Evolutionary conservation across 1,140 invertebrate species (phyloP), one percentile per base, ranked within the genome.

Genomic region (Matsumurasca onukii): DNA sequence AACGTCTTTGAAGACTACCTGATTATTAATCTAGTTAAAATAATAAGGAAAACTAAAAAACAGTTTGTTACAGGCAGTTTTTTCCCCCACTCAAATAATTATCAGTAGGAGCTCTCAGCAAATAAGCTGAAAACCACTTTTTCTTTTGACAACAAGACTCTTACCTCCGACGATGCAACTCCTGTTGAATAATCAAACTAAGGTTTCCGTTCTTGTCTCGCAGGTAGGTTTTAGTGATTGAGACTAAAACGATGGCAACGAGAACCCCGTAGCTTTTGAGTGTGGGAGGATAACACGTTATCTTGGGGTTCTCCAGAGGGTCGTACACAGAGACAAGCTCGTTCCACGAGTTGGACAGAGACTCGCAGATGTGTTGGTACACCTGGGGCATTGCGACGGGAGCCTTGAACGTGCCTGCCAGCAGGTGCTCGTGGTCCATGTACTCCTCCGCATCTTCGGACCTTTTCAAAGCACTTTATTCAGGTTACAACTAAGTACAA

Each of bases 321-420:
- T 93, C 91, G 71, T 91, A 90, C 71, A 88, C 86, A 51, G 84
- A 88, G 13, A 91, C 85, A 69, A 92, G 89, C 73, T 91, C 89
- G 72, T 92, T 91, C 91, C 90, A 93, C 31, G 83, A 80, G 66
- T 91, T 91, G 20, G 87, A 86, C 24, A 90, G 80, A 51, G 84
- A 86, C 72, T 90, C 86, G 13, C 83, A 82, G 12, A 92, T 70
- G 71, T 88, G 87, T 45, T 86, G 83, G 74, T 86, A 85, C 2
- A 93, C 80, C 15, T 86, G 85, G 17, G 86, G 86, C 20, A 91
- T 81, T 48, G 88, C 86, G n/a, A 65, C 49, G 0, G 69, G 69
- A 15, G 63, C 66, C 31, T 67, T 34, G 25, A 71, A 67, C n/a
- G 64, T 69, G 20, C 63, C 63, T 22, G 55, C 25, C 13, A 71